A percentile compares a stretch with the other conserved stretches of the same genome.
Conservation (phyloP, 2,797 vertebrate genomes). For the Fistularia commersonii region DNA sequence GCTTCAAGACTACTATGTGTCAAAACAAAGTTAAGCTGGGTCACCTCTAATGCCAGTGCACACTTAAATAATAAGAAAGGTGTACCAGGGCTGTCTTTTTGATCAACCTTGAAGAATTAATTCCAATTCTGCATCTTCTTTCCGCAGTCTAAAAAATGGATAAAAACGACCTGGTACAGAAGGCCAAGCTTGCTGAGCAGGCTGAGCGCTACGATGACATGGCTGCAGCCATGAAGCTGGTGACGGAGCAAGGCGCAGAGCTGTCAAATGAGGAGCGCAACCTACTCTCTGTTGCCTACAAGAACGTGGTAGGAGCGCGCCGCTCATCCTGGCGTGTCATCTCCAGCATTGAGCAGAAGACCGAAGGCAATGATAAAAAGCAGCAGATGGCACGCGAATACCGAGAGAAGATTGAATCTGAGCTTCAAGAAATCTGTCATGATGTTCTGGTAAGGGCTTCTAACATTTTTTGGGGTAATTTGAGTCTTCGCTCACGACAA, state of each 20-base stretch:
- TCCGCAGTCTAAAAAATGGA: slow-evolving; percentile 83
- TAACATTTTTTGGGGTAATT: neutral
- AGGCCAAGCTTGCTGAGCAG: slow-evolving; percentile 98
- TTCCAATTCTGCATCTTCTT: slow-evolving; percentile 12
- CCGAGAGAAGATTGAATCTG: slow-evolving; percentile 92
- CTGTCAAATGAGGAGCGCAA: slow-evolving; percentile 97
- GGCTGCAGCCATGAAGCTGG: slow-evolving; percentile 93
- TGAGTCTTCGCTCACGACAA: neutral
- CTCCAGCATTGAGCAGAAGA: slow-evolving; percentile 98
- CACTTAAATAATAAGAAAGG: too few relatives aligned
- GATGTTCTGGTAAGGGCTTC: slow-evolving; percentile 88
- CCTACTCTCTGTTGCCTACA: slow-evolving; percentile 97
- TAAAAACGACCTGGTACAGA: slow-evolving; percentile 97
- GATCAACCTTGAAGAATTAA: neutral
- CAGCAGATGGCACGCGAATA: slow-evolving; percentile 95
- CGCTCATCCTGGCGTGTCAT: slow-evolving; percentile 98
- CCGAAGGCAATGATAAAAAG: slow-evolving; percentile 94
- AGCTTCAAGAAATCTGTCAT: slow-evolving; percentile 95
- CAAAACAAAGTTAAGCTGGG: too few relatives aligned
- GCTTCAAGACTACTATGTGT: neutral
- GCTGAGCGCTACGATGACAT: slow-evolving; percentile 98
- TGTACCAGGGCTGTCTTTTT: neutral
- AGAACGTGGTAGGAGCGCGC: slow-evolving; percentile 97
- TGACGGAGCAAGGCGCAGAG: slow-evolving; percentile 90
- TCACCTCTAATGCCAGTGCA: too few relatives aligned